phyloP scores from a whole-genome alignment of 2,113 vertebrate genomes.

The Crypturellus undulatus region DNA sequence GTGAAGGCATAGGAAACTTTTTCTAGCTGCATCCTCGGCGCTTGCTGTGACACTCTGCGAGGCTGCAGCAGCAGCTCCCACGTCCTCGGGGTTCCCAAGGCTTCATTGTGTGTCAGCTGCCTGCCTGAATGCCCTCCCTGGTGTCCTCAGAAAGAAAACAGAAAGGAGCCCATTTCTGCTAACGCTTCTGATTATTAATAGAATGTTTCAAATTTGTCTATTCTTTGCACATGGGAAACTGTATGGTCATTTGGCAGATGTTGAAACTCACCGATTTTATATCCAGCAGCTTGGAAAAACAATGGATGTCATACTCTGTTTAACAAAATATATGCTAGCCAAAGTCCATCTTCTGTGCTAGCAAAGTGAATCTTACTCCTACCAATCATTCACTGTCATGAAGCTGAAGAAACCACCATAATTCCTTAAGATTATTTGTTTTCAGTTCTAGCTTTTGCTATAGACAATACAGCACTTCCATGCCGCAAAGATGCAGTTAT shows the following conservation, averaged over 20 bases:
- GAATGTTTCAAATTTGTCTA: constrained; percentile 63
- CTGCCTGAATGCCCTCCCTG: constrained; percentile 29
- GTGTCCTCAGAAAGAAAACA: constrained; percentile 48
- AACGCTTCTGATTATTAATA: constrained; percentile 52
- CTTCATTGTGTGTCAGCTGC: constrained; percentile 41
- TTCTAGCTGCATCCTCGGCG: rapidly evolving
- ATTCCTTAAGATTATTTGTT: constrained; percentile 16
- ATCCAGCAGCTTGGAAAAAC: constrained; percentile 59
- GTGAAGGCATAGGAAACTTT: rapidly evolving
- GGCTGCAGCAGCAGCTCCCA: background rate
- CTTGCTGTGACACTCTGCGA: background rate
- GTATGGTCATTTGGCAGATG: constrained; percentile 62
- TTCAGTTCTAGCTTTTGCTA: background rate
- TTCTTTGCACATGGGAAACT: constrained; percentile 67
- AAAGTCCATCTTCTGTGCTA: constrained; percentile 38
- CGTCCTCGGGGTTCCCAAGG: constrained; percentile 39
- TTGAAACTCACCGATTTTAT: constrained; percentile 62
- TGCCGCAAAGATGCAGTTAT: background rate
- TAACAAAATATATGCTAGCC: constrained; percentile 51
- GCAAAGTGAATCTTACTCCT: constrained; percentile 61
- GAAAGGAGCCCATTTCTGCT: constrained; percentile 26
- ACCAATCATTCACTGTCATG: constrained; percentile 17
- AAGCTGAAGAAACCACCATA: constrained; percentile 15
- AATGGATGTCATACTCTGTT: constrained; percentile 52
- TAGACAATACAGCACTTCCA: background rate